Conservation (phyloP, 2,797 vertebrate genomes). For the Manis pentadactyla region DNA sequence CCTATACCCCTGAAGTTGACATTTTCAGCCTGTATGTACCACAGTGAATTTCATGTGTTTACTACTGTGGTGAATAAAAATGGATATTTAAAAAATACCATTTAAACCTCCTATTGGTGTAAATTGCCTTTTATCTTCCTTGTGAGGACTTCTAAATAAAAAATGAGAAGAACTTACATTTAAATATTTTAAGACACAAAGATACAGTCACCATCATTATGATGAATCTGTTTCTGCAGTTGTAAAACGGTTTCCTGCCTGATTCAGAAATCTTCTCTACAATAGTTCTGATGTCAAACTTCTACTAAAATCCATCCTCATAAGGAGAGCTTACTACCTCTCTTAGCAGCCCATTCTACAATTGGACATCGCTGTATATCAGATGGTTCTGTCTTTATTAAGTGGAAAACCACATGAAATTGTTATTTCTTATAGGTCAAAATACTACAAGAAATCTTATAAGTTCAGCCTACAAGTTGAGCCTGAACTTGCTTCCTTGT, state of each 20-base stretch:
- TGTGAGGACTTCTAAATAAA: slow-evolving; percentile 20
- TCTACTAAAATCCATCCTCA: neutral
- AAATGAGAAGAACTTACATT: neutral
- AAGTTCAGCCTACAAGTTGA: neutral
- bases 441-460: neutral
- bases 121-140: slow-evolving; percentile 18
- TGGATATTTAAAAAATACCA: neutral
- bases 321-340: neutral
- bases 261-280: neutral
- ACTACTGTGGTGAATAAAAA: neutral
- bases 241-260: neutral
- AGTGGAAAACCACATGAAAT: neutral
- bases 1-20: neutral
- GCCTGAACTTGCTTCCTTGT: neutral
- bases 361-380: neutral
- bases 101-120: neutral
- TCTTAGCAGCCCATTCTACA: neutral
- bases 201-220: neutral
- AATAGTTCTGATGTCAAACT: neutral
- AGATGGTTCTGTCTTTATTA: neutral
- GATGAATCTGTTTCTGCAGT: neutral
- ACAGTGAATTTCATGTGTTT: neutral
- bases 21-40: neutral
- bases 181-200: slow-evolving; percentile 22
- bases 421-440: neutral